phyloP scores from a whole-genome alignment of 1,140 invertebrate species.

The Drosophila setifemur region DNA sequence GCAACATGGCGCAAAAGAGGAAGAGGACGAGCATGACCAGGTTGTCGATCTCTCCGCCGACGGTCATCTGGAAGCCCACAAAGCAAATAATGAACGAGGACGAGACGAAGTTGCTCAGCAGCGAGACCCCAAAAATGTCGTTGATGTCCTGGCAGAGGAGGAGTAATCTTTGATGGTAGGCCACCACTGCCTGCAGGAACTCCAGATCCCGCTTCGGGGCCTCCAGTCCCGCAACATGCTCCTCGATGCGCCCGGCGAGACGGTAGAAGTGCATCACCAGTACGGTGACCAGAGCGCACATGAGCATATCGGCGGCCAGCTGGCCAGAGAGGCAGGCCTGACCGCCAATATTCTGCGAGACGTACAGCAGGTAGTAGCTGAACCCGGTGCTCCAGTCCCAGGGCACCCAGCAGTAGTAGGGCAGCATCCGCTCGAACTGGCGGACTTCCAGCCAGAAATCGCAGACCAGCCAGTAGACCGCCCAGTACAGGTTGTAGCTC shows the following conservation, averaged over 20 bases:
- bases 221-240: slow-evolving; percentile 15
- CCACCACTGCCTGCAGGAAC: slow-evolving; percentile 40
- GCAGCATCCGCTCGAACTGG: slow-evolving; percentile 46
- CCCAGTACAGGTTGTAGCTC: slow-evolving; percentile 71
- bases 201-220: slow-evolving; percentile 34
- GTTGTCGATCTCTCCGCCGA: slow-evolving; percentile 56
- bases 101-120: slow-evolving; percentile 63
- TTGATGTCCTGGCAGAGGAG: slow-evolving; percentile 47
- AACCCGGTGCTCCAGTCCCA: slow-evolving; percentile 64
- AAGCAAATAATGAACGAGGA: slow-evolving; percentile 70
- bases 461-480: slow-evolving; percentile 55
- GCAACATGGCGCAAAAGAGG: slow-evolving; percentile 63
- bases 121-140: slow-evolving; percentile 61
- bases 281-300: slow-evolving; percentile 61
- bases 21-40: slow-evolving; percentile 65
- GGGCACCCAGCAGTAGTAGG: slow-evolving; percentile 68
- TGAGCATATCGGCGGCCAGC: slow-evolving; percentile 62
- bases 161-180: slow-evolving; percentile 61
- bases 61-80: slow-evolving; percentile 70
- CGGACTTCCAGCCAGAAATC: slow-evolving; percentile 54
- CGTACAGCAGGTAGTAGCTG: slow-evolving; percentile 60
- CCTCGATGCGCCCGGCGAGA: slow-evolving; percentile 32
- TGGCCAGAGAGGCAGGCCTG: slow-evolving; percentile 61
- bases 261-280: slow-evolving; percentile 68
- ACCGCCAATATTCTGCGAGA: slow-evolving; percentile 52